Conservation (phyloP, 2,888 invertebrate species). For the Drosophila kanekoi region DNA sequence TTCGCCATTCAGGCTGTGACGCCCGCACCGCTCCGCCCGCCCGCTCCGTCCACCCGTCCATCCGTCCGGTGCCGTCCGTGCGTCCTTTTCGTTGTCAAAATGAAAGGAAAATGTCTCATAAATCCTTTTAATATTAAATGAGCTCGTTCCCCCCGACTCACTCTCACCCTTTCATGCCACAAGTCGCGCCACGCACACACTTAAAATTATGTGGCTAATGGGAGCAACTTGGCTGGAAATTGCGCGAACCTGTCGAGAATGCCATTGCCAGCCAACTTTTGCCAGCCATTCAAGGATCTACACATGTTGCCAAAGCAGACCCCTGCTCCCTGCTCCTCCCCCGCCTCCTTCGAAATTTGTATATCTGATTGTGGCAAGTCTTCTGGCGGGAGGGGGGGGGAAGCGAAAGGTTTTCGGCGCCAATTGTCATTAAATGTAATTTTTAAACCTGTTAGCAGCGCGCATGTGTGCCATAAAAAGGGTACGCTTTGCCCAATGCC, state of each 20-base stretch:
- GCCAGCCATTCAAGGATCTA: slow-evolving; percentile 43
- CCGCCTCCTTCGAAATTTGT: slow-evolving; percentile 34
- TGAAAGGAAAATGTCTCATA: slow-evolving; percentile 83
- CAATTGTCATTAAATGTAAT: slow-evolving; percentile 79
- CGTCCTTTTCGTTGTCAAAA: slow-evolving; percentile 77
- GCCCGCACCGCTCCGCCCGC: slow-evolving; percentile 5
- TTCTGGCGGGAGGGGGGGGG: background rate
- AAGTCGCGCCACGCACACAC: slow-evolving; percentile 71
- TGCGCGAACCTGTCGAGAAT: slow-evolving; percentile 67
- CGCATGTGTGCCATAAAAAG: slow-evolving; percentile 71
- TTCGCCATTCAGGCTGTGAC: slow-evolving; percentile 58
- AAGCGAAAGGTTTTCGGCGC: slow-evolving; percentile 35
- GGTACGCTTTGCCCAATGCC: slow-evolving; percentile 43
- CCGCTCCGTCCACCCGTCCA: background rate
- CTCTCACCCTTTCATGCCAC: slow-evolving; percentile 4
- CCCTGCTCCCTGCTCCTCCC: background rate
- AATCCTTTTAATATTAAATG: slow-evolving; percentile 84
- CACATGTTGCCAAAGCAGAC: slow-evolving; percentile 48
- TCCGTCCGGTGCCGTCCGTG: slow-evolving; percentile 35
- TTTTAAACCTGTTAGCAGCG: slow-evolving; percentile 76
- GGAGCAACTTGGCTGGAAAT: slow-evolving; percentile 80
- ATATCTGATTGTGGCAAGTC: slow-evolving; percentile 50
- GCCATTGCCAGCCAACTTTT: slow-evolving; percentile 52
- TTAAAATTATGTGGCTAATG: slow-evolving; percentile 81
- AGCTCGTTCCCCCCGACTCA: slow-evolving; percentile 69